Evolutionary conservation across 1,140 invertebrate genomes (phyloP), one percentile per base, ranked within the genome.

Genomic region (Spodoptera frugiperda): DNA sequence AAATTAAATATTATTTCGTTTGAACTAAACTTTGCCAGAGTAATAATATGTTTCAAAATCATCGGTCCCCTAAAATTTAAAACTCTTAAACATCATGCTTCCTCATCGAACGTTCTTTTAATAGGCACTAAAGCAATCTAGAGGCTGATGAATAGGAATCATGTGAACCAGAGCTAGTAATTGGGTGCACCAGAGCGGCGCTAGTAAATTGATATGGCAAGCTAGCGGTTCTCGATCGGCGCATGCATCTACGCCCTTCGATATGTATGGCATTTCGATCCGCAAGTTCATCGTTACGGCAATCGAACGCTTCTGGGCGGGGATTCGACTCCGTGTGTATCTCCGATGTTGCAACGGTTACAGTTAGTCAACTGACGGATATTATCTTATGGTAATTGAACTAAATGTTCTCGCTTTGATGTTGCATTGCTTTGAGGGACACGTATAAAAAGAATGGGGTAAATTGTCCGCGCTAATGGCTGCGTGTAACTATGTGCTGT

Each of bases 101-200:
- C 72, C 59, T 75, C 72, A 44, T 63, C 48, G 57, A 73, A 73
- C 46, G 17, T 49, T 61, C 25, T 63, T 65, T 75, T 75, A 75
- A 75, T 63, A 21, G 70, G 70, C 15, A 73, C 70, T 73, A 63
- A 63, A 78, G 67, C 70, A 75, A 75, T 76, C 73, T 78, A 19
- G 74, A 74, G 59, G 46, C 63, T 85, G 86, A 88, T 87, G 85
- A 87, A 85, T 87, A 91, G 84, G 87, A 88, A 91, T 87, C 86
- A 91, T 93, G 88, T 89, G 88, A 91, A 91, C 84, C 85, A 88
- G 87, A 89, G 90, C 86, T 84, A 86, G 89, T 93, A 91, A 91
- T 91, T 90, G 90, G 89, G 89, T 87, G 89, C 91, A 92, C 82
- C 84, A 84, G 86, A 93, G 86, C 90, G 89, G 82, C 85, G 79